Evolutionary conservation across 2,113 vertebrate species (phyloP).

Genomic region (Polypterus bichir): DNA sequence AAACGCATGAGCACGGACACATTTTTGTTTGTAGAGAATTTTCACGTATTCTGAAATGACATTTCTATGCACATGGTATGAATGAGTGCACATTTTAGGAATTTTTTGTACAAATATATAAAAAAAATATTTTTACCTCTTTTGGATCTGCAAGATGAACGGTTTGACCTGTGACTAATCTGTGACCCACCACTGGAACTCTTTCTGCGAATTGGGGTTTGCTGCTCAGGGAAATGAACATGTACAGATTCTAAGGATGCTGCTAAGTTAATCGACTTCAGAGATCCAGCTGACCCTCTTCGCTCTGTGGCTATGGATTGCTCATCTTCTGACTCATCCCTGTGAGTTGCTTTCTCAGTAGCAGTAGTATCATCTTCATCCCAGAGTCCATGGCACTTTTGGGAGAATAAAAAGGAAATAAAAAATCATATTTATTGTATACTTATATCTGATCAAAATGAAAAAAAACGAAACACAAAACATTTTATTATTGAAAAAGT

Average conservation of each 20-base stretch:
- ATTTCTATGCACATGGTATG: too few relatives aligned
- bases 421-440: neutral
- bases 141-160: slow-evolving; percentile 69
- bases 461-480: too few relatives aligned
- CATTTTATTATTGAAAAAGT: too few relatives aligned
- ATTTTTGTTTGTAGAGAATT: too few relatives aligned
- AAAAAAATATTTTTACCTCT: slow-evolving; percentile 52
- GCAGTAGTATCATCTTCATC: slow-evolving; percentile 68
- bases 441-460: too few relatives aligned
- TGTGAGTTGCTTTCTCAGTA: slow-evolving; percentile 37
- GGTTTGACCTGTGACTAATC: slow-evolving; percentile 63
- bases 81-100: too few relatives aligned
- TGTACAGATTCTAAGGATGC: slow-evolving; percentile 70
- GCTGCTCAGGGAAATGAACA: slow-evolving; percentile 62
- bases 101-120: neutral
- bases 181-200: slow-evolving; percentile 67
- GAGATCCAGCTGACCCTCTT: slow-evolving; percentile 59
- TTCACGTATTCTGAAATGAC: too few relatives aligned
- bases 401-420: slow-evolving; percentile 9
- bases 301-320: slow-evolving; percentile 42
- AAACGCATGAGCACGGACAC: too few relatives aligned
- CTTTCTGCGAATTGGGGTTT: slow-evolving; percentile 61
- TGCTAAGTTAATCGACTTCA: slow-evolving; percentile 73
- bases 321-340: slow-evolving; percentile 69
- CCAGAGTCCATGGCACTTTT: slow-evolving; percentile 88